A percentile compares a stretch with the other conserved stretches of the same genome.
Evolutionary conservation across 2,113 vertebrate genomes (phyloP).

Genomic region (Siniperca knerii): DNA sequence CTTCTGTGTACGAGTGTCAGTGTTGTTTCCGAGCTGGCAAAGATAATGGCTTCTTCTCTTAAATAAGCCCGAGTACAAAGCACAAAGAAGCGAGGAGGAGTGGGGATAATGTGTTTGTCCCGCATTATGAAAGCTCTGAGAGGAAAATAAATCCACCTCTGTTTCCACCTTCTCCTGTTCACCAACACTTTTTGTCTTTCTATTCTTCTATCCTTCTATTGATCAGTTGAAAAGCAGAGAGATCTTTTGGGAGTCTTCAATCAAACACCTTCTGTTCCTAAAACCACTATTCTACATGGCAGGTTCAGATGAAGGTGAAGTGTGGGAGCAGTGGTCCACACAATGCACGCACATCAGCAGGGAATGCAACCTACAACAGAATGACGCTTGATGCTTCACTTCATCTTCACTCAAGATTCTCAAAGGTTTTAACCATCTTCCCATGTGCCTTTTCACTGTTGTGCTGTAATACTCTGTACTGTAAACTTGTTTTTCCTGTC

Average conservation of each 20-base stretch:
- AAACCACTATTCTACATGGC: conserved; percentile 1
- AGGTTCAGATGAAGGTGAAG: conserved; percentile 42
- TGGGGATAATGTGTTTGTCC: conserved; percentile 59
- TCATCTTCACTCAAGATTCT: conserved; percentile 38
- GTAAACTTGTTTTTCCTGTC: conserved; percentile 13
- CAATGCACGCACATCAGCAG: conserved; percentile 16
- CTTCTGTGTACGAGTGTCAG: neutral
- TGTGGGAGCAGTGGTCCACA: conserved; percentile 36
- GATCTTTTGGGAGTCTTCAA: conserved; percentile 37
- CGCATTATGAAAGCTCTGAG: conserved; percentile 28
- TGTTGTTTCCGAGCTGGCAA: conserved; percentile 32
- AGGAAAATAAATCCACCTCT: conserved; percentile 50
- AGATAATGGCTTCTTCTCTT: conserved; percentile 58
- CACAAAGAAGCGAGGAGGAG: conserved; percentile 44
- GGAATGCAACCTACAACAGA: conserved; percentile 26
- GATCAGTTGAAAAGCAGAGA: conserved; percentile 31
- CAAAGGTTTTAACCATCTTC: conserved; percentile 16
- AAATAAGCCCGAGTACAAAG: conserved; percentile 48
- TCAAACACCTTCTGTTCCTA: neutral
- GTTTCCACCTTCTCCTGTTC: conserved; percentile 26
- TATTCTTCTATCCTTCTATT: conserved; percentile 19
- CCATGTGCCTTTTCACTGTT: neutral
- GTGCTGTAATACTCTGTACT: neutral
- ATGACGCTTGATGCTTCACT: conserved; percentile 5
- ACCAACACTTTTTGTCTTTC: conserved; percentile 32